Evolutionary conservation across 2,113 vertebrate species (phyloP).

Genomic region (Pollimyrus isidori): DNA sequence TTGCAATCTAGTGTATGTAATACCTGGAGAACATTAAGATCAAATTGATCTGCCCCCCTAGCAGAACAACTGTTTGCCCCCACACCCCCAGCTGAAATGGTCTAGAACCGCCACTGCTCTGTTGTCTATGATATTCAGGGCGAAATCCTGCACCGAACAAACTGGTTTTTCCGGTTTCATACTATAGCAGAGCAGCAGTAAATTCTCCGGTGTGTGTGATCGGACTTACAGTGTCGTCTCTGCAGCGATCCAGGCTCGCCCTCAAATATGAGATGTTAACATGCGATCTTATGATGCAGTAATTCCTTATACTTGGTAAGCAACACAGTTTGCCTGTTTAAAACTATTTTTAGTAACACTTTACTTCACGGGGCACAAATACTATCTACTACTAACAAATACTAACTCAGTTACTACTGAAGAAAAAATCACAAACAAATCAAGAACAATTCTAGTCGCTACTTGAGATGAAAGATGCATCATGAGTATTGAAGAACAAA

Average conservation of each 20-base stretch:
- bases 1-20: too few species aligned
- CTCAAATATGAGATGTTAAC: neutral
- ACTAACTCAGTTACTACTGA: neutral
- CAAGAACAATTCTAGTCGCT: neutral
- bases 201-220: neutral
- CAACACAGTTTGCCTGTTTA: neutral
- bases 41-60: too few species aligned
- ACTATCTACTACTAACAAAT: too few species aligned
- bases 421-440: neutral
- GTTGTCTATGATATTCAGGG: neutral
- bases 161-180: neutral
- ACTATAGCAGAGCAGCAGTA: neutral
- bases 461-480: neutral
- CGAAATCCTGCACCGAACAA: neutral
- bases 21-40: too few species aligned
- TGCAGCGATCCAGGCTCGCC: neutral
- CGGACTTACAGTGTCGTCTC: neutral
- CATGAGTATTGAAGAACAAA: neutral
- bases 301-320: neutral
- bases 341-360: neutral
- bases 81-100: too few species aligned
- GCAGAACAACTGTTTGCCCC: too few species aligned
- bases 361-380: neutral
- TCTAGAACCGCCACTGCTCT: neutral
- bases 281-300: neutral